Evolutionary conservation across 2,888 invertebrate genomes (phyloP).

Genomic region (Hemaris fuciformis): DNA sequence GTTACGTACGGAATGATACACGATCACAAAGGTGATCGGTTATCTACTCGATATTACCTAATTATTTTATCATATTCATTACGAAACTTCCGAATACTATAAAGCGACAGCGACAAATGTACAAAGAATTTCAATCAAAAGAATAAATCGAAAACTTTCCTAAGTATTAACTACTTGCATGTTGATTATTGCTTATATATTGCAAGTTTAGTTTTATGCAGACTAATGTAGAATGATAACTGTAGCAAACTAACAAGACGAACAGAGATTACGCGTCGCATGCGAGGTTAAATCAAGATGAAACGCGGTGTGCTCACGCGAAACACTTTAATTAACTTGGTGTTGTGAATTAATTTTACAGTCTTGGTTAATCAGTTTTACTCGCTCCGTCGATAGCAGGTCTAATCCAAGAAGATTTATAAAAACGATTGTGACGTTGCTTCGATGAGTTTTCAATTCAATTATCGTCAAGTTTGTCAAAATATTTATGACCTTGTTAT

Average conservation of each 20-base stretch:
- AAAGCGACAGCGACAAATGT: background rate
- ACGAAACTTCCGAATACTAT: no score
- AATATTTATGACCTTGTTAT: no score
- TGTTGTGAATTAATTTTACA: conserved; percentile 13
- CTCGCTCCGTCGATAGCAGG: background rate
- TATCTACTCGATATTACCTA: no score
- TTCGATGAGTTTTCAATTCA: no score
- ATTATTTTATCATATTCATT: no score
- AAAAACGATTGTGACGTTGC: no score
- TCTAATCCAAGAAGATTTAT: background rate
- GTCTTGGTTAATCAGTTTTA: conserved; percentile 18
- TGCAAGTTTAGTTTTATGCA: background rate
- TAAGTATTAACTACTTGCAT: background rate
- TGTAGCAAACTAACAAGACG: background rate
- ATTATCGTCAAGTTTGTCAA: no score
- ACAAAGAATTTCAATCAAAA: background rate
- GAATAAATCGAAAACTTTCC: no score
- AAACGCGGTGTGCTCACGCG: conserved; percentile 18
- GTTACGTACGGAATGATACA: no score
- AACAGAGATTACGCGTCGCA: background rate
- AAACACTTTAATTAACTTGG: conserved; percentile 26
- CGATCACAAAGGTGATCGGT: no score
- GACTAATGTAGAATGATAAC: no score
- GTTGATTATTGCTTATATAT: background rate
- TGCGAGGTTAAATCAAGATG: background rate